Evolutionary conservation across 2,797 vertebrate species (phyloP).

Genomic region (Betta splendens): DNA sequence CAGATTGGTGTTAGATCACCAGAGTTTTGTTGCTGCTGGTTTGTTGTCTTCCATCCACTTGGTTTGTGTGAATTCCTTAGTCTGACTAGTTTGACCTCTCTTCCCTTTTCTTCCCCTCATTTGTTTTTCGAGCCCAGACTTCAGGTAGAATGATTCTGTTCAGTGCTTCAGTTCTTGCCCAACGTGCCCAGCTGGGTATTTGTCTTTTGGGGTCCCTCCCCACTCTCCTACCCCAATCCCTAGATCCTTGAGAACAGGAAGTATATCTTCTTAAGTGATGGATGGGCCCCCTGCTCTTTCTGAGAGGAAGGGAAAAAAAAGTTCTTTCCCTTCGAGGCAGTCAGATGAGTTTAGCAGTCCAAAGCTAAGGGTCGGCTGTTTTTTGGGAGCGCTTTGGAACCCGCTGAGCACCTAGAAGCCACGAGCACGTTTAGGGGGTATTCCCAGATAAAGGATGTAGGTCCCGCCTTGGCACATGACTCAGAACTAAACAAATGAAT

Average conservation of each 20-base stretch:
- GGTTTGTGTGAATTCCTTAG: conserved; percentile 28
- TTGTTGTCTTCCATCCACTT: conserved; percentile 47
- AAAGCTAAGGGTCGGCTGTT: conserved; percentile 64
- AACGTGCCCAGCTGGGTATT: conserved; percentile 88
- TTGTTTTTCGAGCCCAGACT: conserved; percentile 67
- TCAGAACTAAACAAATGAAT: background rate
- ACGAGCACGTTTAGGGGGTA: too few species aligned
- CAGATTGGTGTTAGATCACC: conserved; percentile 41
- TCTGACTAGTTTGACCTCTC: conserved; percentile 29
- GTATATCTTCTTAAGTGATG: conserved; percentile 91
- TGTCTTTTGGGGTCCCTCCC: conserved; percentile 78
- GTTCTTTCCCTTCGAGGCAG: conserved; percentile 77
- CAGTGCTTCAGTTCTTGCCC: conserved; percentile 83
- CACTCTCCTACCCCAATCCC: conserved; percentile 75
- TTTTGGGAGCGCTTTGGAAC: conserved; percentile 56
- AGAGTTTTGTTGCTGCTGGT: background rate
- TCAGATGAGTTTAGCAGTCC: conserved; percentile 81
- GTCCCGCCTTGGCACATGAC: conserved; percentile 14
- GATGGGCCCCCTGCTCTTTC: conserved; percentile 84
- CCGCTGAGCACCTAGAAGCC: conserved; percentile 51
- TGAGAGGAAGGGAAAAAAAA: conserved; percentile 74
- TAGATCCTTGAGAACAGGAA: conserved; percentile 92
- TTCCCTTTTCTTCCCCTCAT: conserved; percentile 10
- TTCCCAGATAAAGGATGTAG: conserved; percentile 49
- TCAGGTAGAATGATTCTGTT: conserved; percentile 84